A percentile compares a stretch with the other conserved stretches of the same genome.
These are phyloP conservation scores for Hylia prasina DNA, from an alignment of 2,113 vertebrate genomes.

Conservation along the genomic window DNA sequence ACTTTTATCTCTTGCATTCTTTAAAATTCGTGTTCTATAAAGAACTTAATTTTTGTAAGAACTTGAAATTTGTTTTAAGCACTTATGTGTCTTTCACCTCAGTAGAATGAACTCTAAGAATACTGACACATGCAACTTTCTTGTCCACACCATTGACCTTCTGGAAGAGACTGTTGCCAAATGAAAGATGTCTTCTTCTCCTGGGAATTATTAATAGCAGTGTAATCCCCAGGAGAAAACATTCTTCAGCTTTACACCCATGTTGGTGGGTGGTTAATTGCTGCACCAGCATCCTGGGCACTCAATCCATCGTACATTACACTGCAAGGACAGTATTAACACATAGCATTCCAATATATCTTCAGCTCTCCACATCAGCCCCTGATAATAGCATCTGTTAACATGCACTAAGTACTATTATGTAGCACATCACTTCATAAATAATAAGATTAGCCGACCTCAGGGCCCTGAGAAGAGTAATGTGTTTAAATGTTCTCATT, in stretches of 20 bases:
- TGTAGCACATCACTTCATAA: constrained; percentile 99
- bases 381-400: constrained; percentile 99
- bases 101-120: background rate
- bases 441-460: constrained; percentile 99
- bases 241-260: constrained; percentile 86
- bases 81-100: background rate
- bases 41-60: background rate
- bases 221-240: constrained; percentile 63
- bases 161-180: constrained; percentile 1
- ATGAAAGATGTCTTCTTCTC: constrained; percentile 62
- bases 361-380: constrained; percentile 86
- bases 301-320: constrained; percentile 88
- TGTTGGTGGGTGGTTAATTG: constrained; percentile 88
- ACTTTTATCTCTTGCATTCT: background rate
- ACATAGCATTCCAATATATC: constrained; percentile 95
- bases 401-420: constrained; percentile 99
- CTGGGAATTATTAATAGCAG: constrained; percentile 78
- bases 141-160: background rate
- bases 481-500: constrained; percentile 99
- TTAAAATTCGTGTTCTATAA: background rate
- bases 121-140: background rate
- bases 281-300: constrained; percentile 79
- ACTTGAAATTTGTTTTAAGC: background rate
- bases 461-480: constrained; percentile 89
- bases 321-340: constrained; percentile 84